phyloP scores from a whole-genome alignment of 2,113 vertebrate genomes.

The Capra hircus region DNA sequence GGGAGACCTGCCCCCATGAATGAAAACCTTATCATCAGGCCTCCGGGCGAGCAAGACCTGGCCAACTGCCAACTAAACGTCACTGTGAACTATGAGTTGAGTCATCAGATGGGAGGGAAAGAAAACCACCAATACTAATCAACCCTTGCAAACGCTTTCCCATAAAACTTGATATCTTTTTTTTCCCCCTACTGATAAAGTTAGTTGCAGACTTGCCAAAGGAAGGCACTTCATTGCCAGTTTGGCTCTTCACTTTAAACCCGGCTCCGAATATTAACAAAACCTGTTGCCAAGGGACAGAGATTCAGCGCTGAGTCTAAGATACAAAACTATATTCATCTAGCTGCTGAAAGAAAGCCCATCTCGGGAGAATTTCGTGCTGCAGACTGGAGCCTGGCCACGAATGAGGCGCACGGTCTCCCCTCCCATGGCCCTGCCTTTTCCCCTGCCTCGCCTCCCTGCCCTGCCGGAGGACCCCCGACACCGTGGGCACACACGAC shows the following conservation, averaged over 20 bases:
- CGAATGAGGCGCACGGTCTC: not conserved
- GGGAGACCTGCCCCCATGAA: not conserved
- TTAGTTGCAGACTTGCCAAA: not conserved
- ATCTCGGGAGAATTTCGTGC: not conserved
- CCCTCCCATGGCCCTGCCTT: not conserved
- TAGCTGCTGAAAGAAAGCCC: not conserved
- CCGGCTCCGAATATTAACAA: slow-evolving; percentile 44
- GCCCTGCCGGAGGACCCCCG: not conserved
- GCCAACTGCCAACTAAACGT: not conserved
- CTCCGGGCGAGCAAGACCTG: not conserved
- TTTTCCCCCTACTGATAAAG: not conserved
- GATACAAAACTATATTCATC: slow-evolving; percentile 18
- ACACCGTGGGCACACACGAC: not conserved
- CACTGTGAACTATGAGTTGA: not conserved
- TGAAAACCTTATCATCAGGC: not conserved
- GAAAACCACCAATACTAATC: not conserved
- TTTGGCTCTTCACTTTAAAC: slow-evolving; percentile 15
- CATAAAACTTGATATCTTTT: not conserved
- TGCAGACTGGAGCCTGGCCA: not conserved
- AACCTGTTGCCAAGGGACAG: slow-evolving; percentile 59
- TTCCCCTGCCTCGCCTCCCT: not conserved
- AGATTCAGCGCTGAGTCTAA: not conserved
- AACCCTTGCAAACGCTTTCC: not conserved
- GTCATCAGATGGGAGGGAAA: slow-evolving; percentile 12
- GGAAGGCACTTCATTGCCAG: slow-evolving; percentile 13